Evolutionary conservation across 2,888 invertebrate genomes (phyloP), one percentile per base, ranked within the genome.

Genomic region (Microctonus hyperodae): DNA sequence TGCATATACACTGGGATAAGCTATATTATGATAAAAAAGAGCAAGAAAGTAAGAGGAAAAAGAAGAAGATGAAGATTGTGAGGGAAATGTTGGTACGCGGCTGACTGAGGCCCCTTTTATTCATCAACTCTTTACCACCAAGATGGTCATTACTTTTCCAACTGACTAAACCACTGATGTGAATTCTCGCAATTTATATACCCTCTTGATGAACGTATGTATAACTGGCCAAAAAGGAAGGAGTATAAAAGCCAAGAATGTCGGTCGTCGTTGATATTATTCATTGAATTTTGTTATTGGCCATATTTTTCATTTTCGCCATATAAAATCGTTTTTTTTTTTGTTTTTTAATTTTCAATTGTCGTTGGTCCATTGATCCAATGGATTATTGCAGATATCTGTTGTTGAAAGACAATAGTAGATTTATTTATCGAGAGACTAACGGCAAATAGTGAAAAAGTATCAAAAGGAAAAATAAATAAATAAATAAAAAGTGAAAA

Each of bases 121-220:
- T 60, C 59, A 60, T 60, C 59, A 60, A 60, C 59, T 60, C 55
- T 28, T 25, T 56, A 35, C 28, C 44, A 60, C 16, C 28, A 60
- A 60, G 44, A 44, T 31, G 31, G 55, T 55, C 55, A 60, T 60
- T 44, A 60, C 44, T 60, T 60, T 48, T 60, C n/a, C 59, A 48
- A 60, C 59, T 60, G 16, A 16, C 48, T 7, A 48, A 60, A 60
- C 48, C 59, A 60, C 59, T 60, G 44, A 60, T 31, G 48, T 25
- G 40, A 48, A 60, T 60, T 60, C 59, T 28, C 37, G 20, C 48
- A 60, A 60, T 60, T 60, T 60, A 60, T 60, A 60, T 60, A 40
- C 16, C 28, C 44, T 20, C 11, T 40, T 44, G 31, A 48, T 60
- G 59, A 31, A 44, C 28, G 51, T 28, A 56, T 31, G 11, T 40